Evolutionary conservation across 2,113 vertebrate genomes (phyloP).

Genomic region (Notothenia coriiceps): DNA sequence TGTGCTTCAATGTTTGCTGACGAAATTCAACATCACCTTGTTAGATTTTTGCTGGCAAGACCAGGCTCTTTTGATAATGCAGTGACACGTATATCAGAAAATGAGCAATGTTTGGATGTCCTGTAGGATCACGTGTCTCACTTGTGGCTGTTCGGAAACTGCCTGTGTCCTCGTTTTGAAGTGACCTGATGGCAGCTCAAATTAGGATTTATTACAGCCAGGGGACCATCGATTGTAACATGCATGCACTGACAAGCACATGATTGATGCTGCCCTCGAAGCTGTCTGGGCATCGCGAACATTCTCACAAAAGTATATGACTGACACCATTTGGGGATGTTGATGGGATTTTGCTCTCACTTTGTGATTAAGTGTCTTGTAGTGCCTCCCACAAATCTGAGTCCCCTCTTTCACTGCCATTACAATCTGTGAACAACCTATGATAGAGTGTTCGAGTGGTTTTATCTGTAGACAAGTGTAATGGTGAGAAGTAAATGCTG

Average conservation of each 20-base stretch:
- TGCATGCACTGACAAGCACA: slow-evolving; percentile 35
- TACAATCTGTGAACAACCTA: background rate
- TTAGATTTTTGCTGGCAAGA: background rate
- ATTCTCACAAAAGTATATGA: slow-evolving; percentile 23
- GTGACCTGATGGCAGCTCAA: slow-evolving; percentile 32
- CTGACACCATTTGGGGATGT: slow-evolving; percentile 40
- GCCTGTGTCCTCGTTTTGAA: slow-evolving; percentile 25
- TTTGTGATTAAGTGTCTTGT: slow-evolving; percentile 31
- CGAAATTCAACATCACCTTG: background rate
- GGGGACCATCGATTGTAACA: slow-evolving; percentile 27
- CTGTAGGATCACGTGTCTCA: background rate
- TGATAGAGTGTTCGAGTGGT: background rate
- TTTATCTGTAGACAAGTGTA: slow-evolving; percentile 10
- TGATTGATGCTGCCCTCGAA: slow-evolving; percentile 58
- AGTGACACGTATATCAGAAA: background rate
- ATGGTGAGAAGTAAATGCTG: slow-evolving; percentile 2
- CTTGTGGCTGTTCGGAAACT: slow-evolving; percentile 15
- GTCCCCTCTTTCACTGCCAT: background rate
- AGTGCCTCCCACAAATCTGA: slow-evolving; percentile 26
- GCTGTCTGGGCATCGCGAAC: slow-evolving; percentile 28
- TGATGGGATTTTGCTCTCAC: slow-evolving; percentile 42
- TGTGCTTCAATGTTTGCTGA: background rate
- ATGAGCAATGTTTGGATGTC: slow-evolving; percentile 27
- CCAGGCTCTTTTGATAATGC: slow-evolving; percentile 8
- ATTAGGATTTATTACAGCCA: slow-evolving; percentile 61